phyloP scores from a whole-genome alignment of 1,140 invertebrate species.

The Pantala flavescens region DNA sequence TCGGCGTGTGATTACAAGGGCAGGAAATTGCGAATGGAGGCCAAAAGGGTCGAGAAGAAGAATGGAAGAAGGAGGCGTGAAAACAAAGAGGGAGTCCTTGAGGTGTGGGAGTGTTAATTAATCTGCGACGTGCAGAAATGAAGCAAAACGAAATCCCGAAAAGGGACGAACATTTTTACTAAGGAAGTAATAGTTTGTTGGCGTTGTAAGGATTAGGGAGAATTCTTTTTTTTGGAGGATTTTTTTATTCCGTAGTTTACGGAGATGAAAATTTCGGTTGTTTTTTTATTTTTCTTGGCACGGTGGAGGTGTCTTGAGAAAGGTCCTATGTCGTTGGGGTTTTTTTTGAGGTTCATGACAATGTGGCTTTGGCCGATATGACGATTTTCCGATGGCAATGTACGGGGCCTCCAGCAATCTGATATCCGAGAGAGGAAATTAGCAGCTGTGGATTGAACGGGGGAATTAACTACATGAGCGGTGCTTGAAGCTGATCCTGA shows the following conservation, averaged over 20 bases:
- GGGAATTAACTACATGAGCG: no score
- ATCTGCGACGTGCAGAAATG: neutral
- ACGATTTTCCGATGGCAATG: neutral
- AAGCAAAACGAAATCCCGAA: neutral
- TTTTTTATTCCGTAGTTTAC: neutral
- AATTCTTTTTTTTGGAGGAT: neutral
- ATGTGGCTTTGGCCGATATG: neutral
- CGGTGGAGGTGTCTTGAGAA: neutral
- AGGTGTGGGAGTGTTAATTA: neutral
- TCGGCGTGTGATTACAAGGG: neutral
- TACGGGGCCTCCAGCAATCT: no score
- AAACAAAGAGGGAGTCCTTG: neutral
- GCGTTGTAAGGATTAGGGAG: neutral
- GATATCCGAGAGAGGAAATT: no score
- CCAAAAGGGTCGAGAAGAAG: neutral
- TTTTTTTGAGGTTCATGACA: slow-evolving; percentile 1
- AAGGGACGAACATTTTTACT: neutral
- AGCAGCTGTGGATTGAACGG: no score
- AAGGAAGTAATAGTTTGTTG: slow-evolving; percentile 2
- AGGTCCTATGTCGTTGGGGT: neutral
- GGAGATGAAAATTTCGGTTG: neutral
- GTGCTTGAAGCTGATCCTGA: no score
- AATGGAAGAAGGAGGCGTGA: neutral
- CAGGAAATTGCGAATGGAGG: neutral
- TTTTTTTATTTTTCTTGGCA: neutral